Evolutionary conservation across 1,140 invertebrate genomes (phyloP).

Genomic region (Lepidurus arcticus): DNA sequence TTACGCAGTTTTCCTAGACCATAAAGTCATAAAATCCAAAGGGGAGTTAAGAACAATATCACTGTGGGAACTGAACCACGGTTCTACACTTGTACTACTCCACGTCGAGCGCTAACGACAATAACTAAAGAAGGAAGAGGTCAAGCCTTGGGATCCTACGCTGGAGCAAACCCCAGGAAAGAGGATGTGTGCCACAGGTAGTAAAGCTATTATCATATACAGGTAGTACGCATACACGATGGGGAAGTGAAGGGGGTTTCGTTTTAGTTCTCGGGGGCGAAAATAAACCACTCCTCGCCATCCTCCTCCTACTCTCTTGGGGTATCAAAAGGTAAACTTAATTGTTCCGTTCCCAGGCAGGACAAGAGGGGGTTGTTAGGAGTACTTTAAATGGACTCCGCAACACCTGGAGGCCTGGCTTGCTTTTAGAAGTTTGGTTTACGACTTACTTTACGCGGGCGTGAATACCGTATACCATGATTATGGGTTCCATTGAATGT

Average conservation of each 20-base stretch:
- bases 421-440: not conserved
- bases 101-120: constrained; percentile 9
- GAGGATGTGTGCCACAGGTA: constrained; percentile 20
- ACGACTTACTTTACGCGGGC: not conserved
- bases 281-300: not conserved
- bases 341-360: constrained; percentile 13
- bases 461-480: not conserved
- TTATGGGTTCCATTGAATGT: not conserved
- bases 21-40: not conserved
- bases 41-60: not conserved
- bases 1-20: not conserved
- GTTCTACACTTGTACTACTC: not conserved
- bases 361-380: not conserved
- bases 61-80: not conserved
- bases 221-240: constrained; percentile 1
- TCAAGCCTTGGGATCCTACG: constrained; percentile 12
- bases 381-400: not conserved
- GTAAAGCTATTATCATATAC: constrained; percentile 22
- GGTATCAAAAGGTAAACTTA: not conserved
- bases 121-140: constrained; percentile 19
- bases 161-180: not conserved
- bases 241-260: constrained; percentile 2
- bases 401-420: not conserved
- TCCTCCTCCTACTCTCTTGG: not conserved
- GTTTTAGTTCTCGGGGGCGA: not conserved